A percentile compares a stretch with the other conserved stretches of the same genome.
Conservation (phyloP, 2,888 invertebrate genomes). For the Ormyrus labotus region DNA sequence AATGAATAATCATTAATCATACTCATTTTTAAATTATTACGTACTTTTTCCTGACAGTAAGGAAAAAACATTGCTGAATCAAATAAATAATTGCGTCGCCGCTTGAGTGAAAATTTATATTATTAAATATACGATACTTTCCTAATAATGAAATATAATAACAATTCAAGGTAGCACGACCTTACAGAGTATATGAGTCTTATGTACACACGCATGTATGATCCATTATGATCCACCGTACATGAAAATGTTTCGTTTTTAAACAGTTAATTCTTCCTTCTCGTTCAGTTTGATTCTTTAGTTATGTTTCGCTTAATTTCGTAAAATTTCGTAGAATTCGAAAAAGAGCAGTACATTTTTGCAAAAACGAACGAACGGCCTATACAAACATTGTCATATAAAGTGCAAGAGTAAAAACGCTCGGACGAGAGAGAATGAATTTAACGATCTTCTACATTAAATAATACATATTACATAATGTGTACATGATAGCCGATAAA, state of each 20-base stretch:
- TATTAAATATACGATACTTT: slow-evolving; percentile 18
- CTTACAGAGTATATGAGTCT: slow-evolving; percentile 49
- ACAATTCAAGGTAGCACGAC: slow-evolving; percentile 48
- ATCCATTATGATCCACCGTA: slow-evolving; percentile 37
- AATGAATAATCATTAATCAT: slow-evolving; percentile 43
- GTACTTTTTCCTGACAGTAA: slow-evolving; percentile 21
- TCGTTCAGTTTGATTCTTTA: slow-evolving; percentile 30
- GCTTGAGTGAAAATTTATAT: slow-evolving; percentile 34
- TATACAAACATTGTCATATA: background rate
- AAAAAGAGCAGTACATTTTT: too few species aligned
- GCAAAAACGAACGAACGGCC: slow-evolving; percentile 17
- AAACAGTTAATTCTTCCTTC: background rate
- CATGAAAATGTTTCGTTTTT: slow-evolving; percentile 38
- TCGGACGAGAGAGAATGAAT: background rate
- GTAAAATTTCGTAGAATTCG: slow-evolving; percentile 10
- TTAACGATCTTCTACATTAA: background rate
- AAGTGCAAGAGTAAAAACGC: background rate
- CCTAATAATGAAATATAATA: slow-evolving; percentile 46
- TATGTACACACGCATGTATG: slow-evolving; percentile 49
- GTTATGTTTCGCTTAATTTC: slow-evolving; percentile 31
- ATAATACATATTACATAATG: slow-evolving; percentile 32
- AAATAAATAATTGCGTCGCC: slow-evolving; percentile 36
- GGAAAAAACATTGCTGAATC: slow-evolving; percentile 15
- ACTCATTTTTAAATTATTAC: slow-evolving; percentile 32
- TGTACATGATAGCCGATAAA: slow-evolving; percentile 4